Evolutionary conservation across 2,113 vertebrate genomes (phyloP), one percentile per base, ranked within the genome.

Genomic region (Corydoras maculifer): DNA sequence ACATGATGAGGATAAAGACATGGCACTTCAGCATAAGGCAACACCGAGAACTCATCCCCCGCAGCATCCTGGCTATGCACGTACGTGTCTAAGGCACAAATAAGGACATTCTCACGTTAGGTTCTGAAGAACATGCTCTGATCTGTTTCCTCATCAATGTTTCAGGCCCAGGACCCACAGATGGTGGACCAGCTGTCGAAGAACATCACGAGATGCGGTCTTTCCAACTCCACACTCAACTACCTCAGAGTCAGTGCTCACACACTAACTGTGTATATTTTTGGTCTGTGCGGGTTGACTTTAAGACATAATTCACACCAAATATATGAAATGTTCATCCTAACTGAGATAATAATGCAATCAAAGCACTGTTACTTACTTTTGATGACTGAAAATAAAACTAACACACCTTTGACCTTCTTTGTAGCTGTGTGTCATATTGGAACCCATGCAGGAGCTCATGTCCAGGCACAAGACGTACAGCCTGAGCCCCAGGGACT

Each of bases 1-100:
- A 99, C 87, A 99, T 99, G 96, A 99, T 99, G 97, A 91, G 97
- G 87, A 99, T 99, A 92, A 98, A 98, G 88, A 98, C 97, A 0
- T 99, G 97, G 97, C 97, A 99, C 83, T 99, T 99, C 91, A 98
- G 95, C 85, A 98, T 99, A 88, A 91, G 97, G 81, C 97, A 99
- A 86, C 97, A 99, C 87, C 89, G 96, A 84, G 97, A 99, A 75
- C 94, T 99, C 71, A 93, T 99, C 64, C 96, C 97, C 8, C 93
- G 97, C 83, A 99, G 96, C 89, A 97, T 99, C 87, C 92, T 99
- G 80, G 97, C 97, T 85, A 98, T 99, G 96, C 96, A 99, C 12
- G 72, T 74, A 68, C 3, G 72, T 75, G 94, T 96, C n/a, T 55
- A 55, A 55, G 10, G 12, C 53, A 55, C 7, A 51, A 51, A 51